phyloP scores from a whole-genome alignment of 2,888 invertebrate genomes.

The Aricia artaxerxes region DNA sequence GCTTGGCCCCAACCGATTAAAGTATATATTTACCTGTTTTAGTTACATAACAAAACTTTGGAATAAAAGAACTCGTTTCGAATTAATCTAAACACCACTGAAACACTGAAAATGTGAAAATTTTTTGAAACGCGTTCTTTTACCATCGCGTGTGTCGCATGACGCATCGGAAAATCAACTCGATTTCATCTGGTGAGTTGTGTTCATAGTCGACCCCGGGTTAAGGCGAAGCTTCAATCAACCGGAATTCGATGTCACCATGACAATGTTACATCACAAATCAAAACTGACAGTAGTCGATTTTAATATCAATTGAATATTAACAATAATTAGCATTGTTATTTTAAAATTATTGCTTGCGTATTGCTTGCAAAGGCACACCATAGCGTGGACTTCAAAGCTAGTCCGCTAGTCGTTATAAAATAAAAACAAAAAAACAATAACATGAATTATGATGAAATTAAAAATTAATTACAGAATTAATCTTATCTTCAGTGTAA shows the following conservation, averaged over 20 bases:
- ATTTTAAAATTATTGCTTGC: not conserved
- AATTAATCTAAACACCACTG: too few species aligned
- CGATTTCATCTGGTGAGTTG: not conserved
- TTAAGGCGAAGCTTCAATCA: conserved; percentile 1
- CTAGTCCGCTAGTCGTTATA: not conserved
- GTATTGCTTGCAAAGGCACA: not conserved
- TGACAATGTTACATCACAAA: conserved; percentile 3
- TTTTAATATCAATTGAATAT: not conserved
- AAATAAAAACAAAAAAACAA: not conserved
- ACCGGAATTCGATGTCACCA: conserved; percentile 7
- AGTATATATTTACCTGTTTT: too few species aligned
- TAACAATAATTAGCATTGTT: not conserved
- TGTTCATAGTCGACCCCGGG: not conserved
- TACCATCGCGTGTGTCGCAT: too few species aligned
- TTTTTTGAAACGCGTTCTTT: too few species aligned
- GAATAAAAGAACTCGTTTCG: too few species aligned
- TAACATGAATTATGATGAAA: not conserved
- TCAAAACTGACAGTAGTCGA: not conserved
- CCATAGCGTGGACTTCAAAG: not conserved
- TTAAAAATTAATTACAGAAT: not conserved
- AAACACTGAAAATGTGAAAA: too few species aligned
- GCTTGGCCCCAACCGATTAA: too few species aligned
- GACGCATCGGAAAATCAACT: not conserved
- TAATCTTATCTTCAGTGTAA: not conserved
- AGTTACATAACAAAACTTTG: too few species aligned